Evolutionary conservation across 2,113 vertebrate genomes (phyloP).

Genomic region (Circaetus gallicus): DNA sequence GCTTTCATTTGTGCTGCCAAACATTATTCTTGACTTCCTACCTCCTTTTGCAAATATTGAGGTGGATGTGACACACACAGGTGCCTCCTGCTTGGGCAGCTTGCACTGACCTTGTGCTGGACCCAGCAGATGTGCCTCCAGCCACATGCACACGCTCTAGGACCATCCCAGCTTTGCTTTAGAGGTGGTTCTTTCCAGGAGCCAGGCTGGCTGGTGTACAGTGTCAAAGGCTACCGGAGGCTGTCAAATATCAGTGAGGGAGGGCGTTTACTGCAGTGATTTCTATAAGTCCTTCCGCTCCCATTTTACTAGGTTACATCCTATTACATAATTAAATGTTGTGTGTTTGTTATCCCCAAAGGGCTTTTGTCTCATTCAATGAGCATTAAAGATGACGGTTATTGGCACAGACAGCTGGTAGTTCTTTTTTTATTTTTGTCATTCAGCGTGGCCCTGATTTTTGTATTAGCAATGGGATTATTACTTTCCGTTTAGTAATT

Average conservation of each 20-base stretch:
- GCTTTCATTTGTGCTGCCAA: neutral
- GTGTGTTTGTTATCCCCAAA: neutral
- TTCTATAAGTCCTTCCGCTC: neutral
- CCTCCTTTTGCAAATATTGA: neutral
- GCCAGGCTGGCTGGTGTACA: neutral
- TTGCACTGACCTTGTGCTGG: neutral
- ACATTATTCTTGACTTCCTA: neutral
- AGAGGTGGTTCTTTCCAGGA: neutral
- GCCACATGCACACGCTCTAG: fast-evolving
- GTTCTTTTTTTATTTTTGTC: neutral
- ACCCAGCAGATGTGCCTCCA: neutral
- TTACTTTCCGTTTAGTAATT: neutral
- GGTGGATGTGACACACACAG: neutral
- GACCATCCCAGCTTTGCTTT: neutral
- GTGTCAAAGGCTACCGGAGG: neutral
- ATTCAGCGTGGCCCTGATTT: neutral
- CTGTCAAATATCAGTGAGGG: neutral
- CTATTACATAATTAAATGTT: neutral
- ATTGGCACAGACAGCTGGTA: neutral
- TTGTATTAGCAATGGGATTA: neutral
- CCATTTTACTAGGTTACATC: neutral
- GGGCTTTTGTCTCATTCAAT: neutral
- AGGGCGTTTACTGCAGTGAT: neutral
- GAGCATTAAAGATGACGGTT: neutral
- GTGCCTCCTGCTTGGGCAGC: neutral